Evolutionary conservation across 1,140 invertebrate genomes (phyloP), one percentile per base, ranked within the genome.

Genomic region (Lysiphlebus fabarum): DNA sequence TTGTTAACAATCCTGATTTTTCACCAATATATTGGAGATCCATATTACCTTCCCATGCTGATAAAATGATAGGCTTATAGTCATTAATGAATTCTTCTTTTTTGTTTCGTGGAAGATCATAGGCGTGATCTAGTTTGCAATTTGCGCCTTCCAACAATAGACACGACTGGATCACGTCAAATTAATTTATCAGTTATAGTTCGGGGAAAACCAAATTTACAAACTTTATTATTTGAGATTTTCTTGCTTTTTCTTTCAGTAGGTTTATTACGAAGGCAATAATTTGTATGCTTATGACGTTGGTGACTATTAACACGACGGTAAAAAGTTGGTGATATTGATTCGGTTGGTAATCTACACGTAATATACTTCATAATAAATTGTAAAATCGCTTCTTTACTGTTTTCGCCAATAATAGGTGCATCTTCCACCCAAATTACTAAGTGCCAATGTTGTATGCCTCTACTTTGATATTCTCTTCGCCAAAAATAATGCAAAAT

Each of bases 181-280:
- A 61, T 54, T n/a, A 69, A 62, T 45, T 34, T 38, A 33, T 71
- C 57, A 34, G 67, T 66, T 26, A 67, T 48, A 12, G 65, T 37
- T 10, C 67, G 59, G n/a, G 64, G 61, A 62, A 70, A 69, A 26
- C 65, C 62, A 65, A 72, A 72, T 34, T 66, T 56, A 58, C 69
- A 69, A 26, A 64, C 56, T 60, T 60, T 55, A 37, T 37, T 51
- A 12, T 12, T 51, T 51, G 36, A 37, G n/a, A 33, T 36, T 37
- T 33, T 12, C 11, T 51, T 51, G 5, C 38, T n/a, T 10, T 51
- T 51, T 51, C 34, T 26, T n/a, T n/a, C n/a, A n/a, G n/a, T n/a
- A n/a, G n/a, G n/a, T n/a, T n/a, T n/a, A 11, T 33, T 37, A 34
- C 55, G 55, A 26, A 56, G 38, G 38, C 55, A 48, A 12, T 56